Evolutionary conservation across 2,113 vertebrate genomes (phyloP).

Genomic region (Phyllostomus discolor): DNA sequence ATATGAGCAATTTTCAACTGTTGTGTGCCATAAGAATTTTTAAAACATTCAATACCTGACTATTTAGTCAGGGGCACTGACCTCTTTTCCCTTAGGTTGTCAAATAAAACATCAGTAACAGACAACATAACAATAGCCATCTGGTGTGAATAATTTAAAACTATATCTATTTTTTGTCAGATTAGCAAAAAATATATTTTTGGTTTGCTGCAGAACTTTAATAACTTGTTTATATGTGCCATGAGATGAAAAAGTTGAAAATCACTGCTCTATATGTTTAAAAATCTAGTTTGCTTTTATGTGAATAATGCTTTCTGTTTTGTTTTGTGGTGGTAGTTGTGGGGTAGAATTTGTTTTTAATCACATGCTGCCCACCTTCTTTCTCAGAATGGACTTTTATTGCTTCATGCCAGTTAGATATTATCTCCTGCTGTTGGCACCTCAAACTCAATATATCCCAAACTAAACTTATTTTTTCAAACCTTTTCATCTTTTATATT

Average conservation of each 20-base stretch:
- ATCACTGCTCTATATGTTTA: not conserved
- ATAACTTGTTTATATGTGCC: not conserved
- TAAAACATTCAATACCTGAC: not conserved
- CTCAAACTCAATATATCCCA: not conserved
- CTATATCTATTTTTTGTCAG: not conserved
- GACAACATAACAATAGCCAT: not conserved
- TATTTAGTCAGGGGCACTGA: not conserved
- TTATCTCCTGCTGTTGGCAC: not conserved
- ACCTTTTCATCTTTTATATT: not conserved
- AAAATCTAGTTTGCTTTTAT: not conserved
- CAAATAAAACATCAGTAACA: not conserved
- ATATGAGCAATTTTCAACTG: not conserved
- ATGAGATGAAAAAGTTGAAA: not conserved
- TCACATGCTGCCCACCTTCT: not conserved
- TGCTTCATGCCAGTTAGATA: conserved; percentile 37
- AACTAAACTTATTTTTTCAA: conserved; percentile 12
- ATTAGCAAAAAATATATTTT: not conserved
- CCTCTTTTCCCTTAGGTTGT: not conserved
- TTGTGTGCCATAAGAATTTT: not conserved
- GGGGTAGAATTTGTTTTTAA: not conserved
- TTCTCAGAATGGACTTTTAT: conserved; percentile 29
- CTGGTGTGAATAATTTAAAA: not conserved
- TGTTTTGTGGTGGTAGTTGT: not conserved
- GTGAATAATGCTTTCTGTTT: not conserved
- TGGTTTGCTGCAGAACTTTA: not conserved